A percentile compares a stretch with the other conserved stretches of the same genome.
These are phyloP conservation scores for Endomychus coccineus DNA, from an alignment of 2,888 invertebrate species.

Conservation along the genomic window DNA sequence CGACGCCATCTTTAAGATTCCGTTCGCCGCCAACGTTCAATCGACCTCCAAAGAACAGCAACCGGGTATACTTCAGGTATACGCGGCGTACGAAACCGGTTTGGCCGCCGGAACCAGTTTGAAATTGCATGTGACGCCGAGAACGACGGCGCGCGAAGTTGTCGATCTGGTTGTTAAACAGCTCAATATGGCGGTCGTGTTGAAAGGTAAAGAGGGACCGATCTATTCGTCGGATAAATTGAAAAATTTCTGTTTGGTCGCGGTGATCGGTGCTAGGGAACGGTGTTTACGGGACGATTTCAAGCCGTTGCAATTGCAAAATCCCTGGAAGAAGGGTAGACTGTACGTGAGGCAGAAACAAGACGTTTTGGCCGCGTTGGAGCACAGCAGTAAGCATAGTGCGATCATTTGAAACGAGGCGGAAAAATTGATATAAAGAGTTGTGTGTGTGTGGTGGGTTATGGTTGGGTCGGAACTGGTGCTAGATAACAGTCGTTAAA, in stretches of 20 bases:
- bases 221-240: conserved; percentile 77
- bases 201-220: conserved; percentile 80
- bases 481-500: conserved; percentile 15
- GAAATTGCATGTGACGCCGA: conserved; percentile 85
- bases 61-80: conserved; percentile 60
- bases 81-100: conserved; percentile 93
- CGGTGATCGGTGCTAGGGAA: conserved; percentile 91
- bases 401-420: conserved; percentile 50
- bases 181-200: conserved; percentile 84
- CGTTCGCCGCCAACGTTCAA: conserved; percentile 21
- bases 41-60: conserved; percentile 34
- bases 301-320: conserved; percentile 84
- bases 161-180: conserved; percentile 94
- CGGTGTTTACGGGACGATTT: conserved; percentile 91
- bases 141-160: conserved; percentile 91
- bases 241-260: conserved; percentile 87
- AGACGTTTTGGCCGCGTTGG: conserved; percentile 79
- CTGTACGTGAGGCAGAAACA: conserved; percentile 88
- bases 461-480: conserved; percentile 13
- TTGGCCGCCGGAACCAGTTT: conserved; percentile 88
- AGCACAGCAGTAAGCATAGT: conserved; percentile 79
- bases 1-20: conserved; percentile 30
- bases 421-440: conserved; percentile 22
- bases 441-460: not conserved
- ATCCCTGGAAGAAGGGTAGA: conserved; percentile 92